Evolutionary conservation across 2,797 vertebrate species (phyloP), one percentile per base, ranked within the genome.

Genomic region (Spinus olivaceus): DNA sequence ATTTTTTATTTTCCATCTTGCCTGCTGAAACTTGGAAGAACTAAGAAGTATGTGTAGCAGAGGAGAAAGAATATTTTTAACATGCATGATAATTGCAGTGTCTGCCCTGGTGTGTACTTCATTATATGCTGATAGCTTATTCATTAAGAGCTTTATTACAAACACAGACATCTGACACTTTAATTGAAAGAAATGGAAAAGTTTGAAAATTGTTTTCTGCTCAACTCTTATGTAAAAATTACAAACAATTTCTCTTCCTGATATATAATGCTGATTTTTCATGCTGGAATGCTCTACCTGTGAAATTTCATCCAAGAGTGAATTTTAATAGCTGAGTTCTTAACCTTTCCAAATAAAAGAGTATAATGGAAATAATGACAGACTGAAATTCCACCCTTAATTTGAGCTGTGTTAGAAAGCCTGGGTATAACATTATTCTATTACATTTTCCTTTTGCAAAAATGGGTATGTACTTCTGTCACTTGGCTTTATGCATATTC

Each of bases 331-430:
- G 66, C 66, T 0, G 9, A 90, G 53, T 73, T 92, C 66, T 90
- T 86, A 93, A 79, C 54, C 47, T 50, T 88, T 70, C 70, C 18
- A 57, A 86, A 93, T 73, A 90, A 61, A 93, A 76, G 22, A 6
- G 0, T 56, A 44, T 82, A 88, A 90, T 71, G 60, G 78, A 88
- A 94, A 77, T 90, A 86, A 88, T 92, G 74, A 49, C 65, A 93
- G 71, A 79, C 33, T 88, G 47, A 86, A 93, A 95, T 88, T 77
- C 93, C 41, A 60, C 56, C 51, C 56, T 92, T 95, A 86, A 94
- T 92, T 84, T 86, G 51, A 90, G 47, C 80, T 79, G 28, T 22
- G 32, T 54, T 93, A 46, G 69, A 71, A 82, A 85, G 37, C 28
- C 24, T 53, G 70, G 8, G 9, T 84, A 49, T 86, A 81, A 57